Percentiles rank a stretch among this genome's conserved stretches.
phyloP scores from a whole-genome alignment of 2,888 invertebrate species.

The Papilio protenor region DNA sequence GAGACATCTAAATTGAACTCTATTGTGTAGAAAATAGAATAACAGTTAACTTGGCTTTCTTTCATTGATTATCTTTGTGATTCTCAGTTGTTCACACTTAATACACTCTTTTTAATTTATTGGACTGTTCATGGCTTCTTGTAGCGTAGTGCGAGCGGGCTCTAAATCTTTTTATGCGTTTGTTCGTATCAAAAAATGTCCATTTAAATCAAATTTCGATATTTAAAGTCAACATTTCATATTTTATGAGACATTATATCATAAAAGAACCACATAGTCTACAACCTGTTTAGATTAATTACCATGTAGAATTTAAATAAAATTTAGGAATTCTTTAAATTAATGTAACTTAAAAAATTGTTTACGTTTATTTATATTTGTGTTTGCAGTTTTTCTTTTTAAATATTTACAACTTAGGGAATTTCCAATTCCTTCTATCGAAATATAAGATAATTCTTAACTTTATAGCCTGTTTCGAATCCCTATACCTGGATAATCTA shows the following conservation, averaged over 20 bases:
- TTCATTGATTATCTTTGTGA: not conserved
- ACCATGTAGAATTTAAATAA: not conserved
- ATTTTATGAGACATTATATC: not conserved
- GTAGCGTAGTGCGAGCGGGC: slow-evolving; percentile 40
- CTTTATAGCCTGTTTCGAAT: not conserved
- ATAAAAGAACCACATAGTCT: not conserved
- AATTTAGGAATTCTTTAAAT: too few species aligned
- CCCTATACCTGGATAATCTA: not conserved
- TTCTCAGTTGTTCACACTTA: slow-evolving; percentile 54
- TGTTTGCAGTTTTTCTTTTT: not conserved
- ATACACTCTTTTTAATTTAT: slow-evolving; percentile 55
- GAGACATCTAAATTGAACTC: slow-evolving; percentile 40
- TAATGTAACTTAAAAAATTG: too few species aligned
- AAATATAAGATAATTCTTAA: not conserved
- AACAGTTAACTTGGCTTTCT: slow-evolving; percentile 14
- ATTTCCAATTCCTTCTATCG: not conserved
- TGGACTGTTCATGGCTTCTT: slow-evolving; percentile 47
- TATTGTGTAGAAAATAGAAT: slow-evolving; percentile 14
- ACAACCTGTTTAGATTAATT: not conserved
- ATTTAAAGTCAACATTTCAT: not conserved
- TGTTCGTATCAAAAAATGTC: not conserved
- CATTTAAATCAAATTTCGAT: slow-evolving; percentile 11
- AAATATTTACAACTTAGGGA: not conserved
- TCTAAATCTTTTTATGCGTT: slow-evolving; percentile 30
- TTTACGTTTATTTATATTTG: not conserved